These are phyloP conservation scores for Ellobium chinense DNA, from an alignment of 2,888 invertebrate species.

Conservation along the genomic window DNA sequence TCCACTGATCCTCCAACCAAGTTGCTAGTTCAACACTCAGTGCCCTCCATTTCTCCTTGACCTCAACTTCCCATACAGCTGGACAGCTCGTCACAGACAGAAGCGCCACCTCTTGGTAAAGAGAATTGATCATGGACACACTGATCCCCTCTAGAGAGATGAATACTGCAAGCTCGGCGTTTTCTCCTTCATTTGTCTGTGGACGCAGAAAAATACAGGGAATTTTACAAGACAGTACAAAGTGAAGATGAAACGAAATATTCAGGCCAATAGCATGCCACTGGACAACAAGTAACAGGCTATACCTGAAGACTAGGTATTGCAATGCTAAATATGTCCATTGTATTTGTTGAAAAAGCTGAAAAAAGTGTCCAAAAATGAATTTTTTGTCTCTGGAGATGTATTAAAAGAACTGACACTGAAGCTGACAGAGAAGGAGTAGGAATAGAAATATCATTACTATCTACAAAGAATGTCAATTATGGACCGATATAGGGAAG, in stretches of 20 bases:
- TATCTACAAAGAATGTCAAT: no score
- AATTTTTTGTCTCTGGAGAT: no score
- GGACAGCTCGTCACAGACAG: slow-evolving; percentile 85
- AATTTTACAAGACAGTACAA: background rate
- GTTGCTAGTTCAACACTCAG: slow-evolving; percentile 87
- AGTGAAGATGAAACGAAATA: slow-evolving; percentile 2
- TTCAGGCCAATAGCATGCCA: background rate
- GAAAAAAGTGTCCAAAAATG: no score
- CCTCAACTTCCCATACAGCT: slow-evolving; percentile 90
- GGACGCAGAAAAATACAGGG: no score
- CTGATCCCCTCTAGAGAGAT: slow-evolving; percentile 86
- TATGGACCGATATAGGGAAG: no score
- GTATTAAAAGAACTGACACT: no score
- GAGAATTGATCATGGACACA: slow-evolving; percentile 81
- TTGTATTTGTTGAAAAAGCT: no score
- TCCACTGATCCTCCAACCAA: slow-evolving; percentile 90
- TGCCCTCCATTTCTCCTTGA: slow-evolving; percentile 89
- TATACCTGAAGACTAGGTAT: no score
- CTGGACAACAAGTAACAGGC: no score
- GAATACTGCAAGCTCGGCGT: slow-evolving; percentile 85
- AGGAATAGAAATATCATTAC: no score
- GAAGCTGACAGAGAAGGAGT: no score
- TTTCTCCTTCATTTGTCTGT: slow-evolving; percentile 81
- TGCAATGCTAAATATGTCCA: no score
- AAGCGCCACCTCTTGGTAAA: slow-evolving; percentile 84